Evolutionary conservation across 2,113 vertebrate genomes (phyloP).

Genomic region (Ellobius talpinus): DNA sequence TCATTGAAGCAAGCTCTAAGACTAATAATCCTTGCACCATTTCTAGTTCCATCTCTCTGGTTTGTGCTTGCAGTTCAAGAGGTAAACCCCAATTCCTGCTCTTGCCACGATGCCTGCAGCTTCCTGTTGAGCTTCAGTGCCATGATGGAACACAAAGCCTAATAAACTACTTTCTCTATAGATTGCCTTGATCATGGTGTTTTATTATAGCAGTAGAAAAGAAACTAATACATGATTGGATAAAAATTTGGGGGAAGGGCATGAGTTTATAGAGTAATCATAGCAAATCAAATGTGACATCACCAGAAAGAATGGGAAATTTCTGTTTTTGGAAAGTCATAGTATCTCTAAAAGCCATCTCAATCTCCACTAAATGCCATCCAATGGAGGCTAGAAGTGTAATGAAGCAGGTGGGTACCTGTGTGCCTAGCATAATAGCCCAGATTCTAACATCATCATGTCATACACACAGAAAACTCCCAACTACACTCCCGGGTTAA

Average conservation of each 20-base stretch:
- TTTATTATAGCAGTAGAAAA: not conserved
- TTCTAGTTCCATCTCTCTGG: not conserved
- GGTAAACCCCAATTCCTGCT: not conserved
- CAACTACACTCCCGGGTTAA: not conserved
- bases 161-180: not conserved
- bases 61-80: not conserved
- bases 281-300: too few relatives aligned
- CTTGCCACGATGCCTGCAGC: not conserved
- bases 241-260: fast-evolving
- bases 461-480: not conserved
- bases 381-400: not conserved
- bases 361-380: not conserved
- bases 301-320: too few relatives aligned
- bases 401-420: not conserved
- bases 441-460: not conserved
- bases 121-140: not conserved
- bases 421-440: not conserved
- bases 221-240: not conserved
- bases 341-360: not conserved
- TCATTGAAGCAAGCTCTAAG: not conserved
- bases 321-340: not conserved
- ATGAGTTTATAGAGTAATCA: too few relatives aligned
- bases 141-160: not conserved
- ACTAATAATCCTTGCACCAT: not conserved
- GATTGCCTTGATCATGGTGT: not conserved